Conservation (phyloP, 1,140 invertebrate genomes). For the Asbolus verrucosus region DNA sequence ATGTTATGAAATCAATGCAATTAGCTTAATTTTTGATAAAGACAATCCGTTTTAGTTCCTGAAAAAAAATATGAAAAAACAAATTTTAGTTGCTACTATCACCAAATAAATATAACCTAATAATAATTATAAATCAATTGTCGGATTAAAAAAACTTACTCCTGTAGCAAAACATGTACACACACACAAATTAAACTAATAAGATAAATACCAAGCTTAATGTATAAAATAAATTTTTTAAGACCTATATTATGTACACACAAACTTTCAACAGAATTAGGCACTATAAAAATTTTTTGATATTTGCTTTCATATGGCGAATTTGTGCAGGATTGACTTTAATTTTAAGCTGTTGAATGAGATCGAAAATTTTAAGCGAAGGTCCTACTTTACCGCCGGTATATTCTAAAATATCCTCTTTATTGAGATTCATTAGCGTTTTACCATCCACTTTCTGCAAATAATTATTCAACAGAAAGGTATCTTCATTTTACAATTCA, state of each 20-base stretch:
- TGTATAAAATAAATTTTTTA: constrained; percentile 29
- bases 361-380: constrained; percentile 91
- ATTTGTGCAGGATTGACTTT: constrained; percentile 83
- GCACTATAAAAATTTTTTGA: constrained; percentile 66
- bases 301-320: constrained; percentile 68
- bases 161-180: no score
- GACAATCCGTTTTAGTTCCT: no score
- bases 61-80: no score
- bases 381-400: constrained; percentile 95
- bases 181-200: constrained; percentile 27
- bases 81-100: no score
- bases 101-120: no score
- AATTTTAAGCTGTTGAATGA: constrained; percentile 88
- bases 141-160: no score
- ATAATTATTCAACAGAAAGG: constrained; percentile 41
- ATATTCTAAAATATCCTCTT: constrained; percentile 90
- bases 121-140: no score
- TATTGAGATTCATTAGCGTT: constrained; percentile 81
- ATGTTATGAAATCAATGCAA: neutral
- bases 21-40: no score
- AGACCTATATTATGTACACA: constrained; percentile 18
- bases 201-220: constrained; percentile 26
- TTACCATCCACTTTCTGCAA: constrained; percentile 83
- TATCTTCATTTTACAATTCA: neutral
- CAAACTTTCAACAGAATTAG: constrained; percentile 47